phyloP scores from a whole-genome alignment of 2,797 vertebrate genomes.

The Lophotriccus pileatus region DNA sequence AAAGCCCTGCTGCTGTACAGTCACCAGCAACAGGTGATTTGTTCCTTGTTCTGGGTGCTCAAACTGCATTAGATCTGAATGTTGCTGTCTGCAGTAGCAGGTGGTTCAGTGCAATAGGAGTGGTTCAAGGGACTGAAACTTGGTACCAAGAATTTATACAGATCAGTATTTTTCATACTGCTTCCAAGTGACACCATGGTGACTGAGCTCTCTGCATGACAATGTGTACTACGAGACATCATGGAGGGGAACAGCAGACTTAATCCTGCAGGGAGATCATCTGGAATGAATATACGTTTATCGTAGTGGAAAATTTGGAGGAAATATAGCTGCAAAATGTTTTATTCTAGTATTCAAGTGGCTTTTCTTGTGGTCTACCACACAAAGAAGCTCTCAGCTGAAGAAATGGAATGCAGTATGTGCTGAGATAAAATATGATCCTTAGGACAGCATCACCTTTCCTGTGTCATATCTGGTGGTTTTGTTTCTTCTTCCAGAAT shows the following conservation, averaged over 20 bases:
- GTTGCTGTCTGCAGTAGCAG: not conserved
- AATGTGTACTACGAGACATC: not conserved
- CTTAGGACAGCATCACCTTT: not conserved
- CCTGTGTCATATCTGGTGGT: not conserved
- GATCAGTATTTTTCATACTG: not conserved
- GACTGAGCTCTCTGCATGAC: not conserved
- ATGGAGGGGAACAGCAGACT: not conserved
- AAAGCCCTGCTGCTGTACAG: not conserved
- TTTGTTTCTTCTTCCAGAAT: not conserved
- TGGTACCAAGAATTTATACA: accelerated
- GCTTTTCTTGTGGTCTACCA: not conserved
- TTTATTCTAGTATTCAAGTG: not conserved
- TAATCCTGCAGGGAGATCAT: not conserved
- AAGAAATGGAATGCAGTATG: not conserved
- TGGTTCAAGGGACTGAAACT: not conserved
- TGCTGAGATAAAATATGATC: not conserved
- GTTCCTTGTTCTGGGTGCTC: not conserved
- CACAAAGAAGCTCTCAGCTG: not conserved
- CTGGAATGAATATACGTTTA: not conserved
- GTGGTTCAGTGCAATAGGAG: not conserved
- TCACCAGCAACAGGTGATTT: not conserved
- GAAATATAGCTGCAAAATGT: not conserved
- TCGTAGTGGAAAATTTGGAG: not conserved
- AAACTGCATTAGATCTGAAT: not conserved
- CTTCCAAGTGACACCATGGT: not conserved